Percentiles rank a stretch among this genome's conserved stretches.
Evolutionary conservation across 2,888 invertebrate genomes (phyloP).

Genomic region (Galeopsomyia nigrocyanea): DNA sequence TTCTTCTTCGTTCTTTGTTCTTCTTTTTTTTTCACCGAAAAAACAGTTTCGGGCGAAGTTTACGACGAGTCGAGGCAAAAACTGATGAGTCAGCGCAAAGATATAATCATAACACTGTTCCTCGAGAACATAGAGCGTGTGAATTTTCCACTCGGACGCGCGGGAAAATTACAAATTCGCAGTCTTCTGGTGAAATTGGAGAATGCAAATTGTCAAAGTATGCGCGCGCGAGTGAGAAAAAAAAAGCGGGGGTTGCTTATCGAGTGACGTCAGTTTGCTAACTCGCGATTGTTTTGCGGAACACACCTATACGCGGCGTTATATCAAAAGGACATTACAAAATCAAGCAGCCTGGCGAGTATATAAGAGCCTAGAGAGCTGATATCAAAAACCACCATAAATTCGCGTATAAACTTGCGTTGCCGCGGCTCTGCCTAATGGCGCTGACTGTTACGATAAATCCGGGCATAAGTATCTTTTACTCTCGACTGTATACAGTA

Average conservation of each 20-base stretch:
- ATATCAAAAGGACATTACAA: slow-evolving; percentile 25
- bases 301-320: background rate
- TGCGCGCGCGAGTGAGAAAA: background rate
- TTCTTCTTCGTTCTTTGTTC: too few species aligned
- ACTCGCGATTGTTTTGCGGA: slow-evolving; percentile 12
- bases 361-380: background rate
- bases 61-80: slow-evolving; percentile 1
- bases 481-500: background rate
- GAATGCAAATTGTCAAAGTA: too few species aligned
- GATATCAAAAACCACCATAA: slow-evolving; percentile 36
- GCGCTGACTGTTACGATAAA: slow-evolving; percentile 36
- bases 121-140: too few species aligned
- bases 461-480: slow-evolving; percentile 32
- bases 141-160: too few species aligned
- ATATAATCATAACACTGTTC: too few species aligned
- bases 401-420: slow-evolving; percentile 7
- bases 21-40: too few species aligned
- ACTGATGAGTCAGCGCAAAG: too few species aligned
- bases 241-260: background rate
- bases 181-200: too few species aligned
- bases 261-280: background rate
- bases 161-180: too few species aligned
- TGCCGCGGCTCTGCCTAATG: slow-evolving; percentile 13
- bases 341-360: background rate
- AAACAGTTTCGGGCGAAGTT: too few species aligned